Evolutionary conservation across 2,113 vertebrate species (phyloP).

Genomic region (Limnothrissa miodon): DNA sequence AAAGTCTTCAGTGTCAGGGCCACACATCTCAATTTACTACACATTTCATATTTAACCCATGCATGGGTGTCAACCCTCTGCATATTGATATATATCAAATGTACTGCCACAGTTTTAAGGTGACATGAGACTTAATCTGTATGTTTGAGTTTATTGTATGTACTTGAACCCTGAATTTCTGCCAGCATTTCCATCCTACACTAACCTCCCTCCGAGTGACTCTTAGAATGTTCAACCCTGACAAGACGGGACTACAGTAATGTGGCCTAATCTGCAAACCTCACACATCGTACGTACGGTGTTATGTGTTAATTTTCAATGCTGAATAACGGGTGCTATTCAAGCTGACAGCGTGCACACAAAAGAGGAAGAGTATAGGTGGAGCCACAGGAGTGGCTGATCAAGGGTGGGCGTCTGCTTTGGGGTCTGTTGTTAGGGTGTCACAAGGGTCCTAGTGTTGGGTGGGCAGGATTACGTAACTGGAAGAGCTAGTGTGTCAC

Average conservation of each 20-base stretch:
- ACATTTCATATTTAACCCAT: background rate
- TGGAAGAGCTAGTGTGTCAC: background rate
- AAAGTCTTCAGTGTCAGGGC: background rate
- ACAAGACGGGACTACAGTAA: background rate
- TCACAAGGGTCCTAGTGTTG: background rate
- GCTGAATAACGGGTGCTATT: background rate
- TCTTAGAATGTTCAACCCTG: background rate
- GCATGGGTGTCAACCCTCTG: background rate
- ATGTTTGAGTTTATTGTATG: background rate
- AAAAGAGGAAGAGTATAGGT: background rate
- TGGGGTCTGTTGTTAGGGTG: background rate
- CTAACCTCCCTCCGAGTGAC: background rate
- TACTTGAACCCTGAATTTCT: background rate
- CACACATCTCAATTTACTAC: background rate
- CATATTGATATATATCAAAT: background rate
- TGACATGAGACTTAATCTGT: too few species aligned
- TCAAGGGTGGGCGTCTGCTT: background rate
- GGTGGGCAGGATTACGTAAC: background rate
- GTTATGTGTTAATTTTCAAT: background rate
- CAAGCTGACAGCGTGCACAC: background rate
- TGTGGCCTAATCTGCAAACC: background rate
- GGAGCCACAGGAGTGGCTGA: background rate
- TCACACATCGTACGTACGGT: background rate
- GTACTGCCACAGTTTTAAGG: background rate
- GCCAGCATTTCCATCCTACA: background rate